phyloP scores from a whole-genome alignment of 2,797 vertebrate genomes.

The Liparis tanakae region DNA sequence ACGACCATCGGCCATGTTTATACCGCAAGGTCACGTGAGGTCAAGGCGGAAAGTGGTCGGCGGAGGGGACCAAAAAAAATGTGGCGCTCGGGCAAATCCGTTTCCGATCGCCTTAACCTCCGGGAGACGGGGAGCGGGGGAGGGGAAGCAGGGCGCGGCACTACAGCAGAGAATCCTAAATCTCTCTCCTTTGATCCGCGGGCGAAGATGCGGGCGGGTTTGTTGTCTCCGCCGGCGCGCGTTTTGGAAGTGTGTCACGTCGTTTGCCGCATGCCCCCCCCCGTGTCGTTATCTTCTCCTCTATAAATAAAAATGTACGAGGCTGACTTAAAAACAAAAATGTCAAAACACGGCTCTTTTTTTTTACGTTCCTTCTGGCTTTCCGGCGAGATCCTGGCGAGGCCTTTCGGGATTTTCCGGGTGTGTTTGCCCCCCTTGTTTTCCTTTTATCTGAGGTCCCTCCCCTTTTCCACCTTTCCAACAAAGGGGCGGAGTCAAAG shows the following conservation, averaged over 20 bases:
- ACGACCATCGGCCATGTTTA: conserved; percentile 50
- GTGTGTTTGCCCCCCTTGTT: conserved; percentile 4
- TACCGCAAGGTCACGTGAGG: conserved; percentile 63
- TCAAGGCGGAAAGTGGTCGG: conserved; percentile 74
- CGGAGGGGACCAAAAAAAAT: conserved; percentile 65
- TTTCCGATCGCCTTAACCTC: conserved; percentile 60
- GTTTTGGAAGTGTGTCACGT: conserved; percentile 69
- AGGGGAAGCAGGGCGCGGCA: conserved; percentile 42
- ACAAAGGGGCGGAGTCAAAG: conserved; percentile 54
- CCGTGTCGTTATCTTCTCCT: conserved; percentile 58
- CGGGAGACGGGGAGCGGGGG: conserved; percentile 48
- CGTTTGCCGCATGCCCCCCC: conserved; percentile 59
- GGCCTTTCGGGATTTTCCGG: conserved; percentile 13
- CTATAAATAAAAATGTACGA: conserved; percentile 52
- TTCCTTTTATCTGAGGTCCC: too few relatives aligned
- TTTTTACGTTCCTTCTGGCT: conserved; percentile 56
- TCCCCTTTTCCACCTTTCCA: neutral
- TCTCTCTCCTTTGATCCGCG: conserved; percentile 71
- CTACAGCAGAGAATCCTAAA: conserved; percentile 62
- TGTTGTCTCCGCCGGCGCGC: conserved; percentile 61
- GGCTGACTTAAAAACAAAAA: conserved; percentile 43
- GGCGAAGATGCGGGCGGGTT: conserved; percentile 71
- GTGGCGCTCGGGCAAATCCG: conserved; percentile 64
- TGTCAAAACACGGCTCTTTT: conserved; percentile 55
- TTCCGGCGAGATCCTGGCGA: conserved; percentile 33